Evolutionary conservation across 2,797 vertebrate species (phyloP).

Genomic region (Gila robusta): DNA sequence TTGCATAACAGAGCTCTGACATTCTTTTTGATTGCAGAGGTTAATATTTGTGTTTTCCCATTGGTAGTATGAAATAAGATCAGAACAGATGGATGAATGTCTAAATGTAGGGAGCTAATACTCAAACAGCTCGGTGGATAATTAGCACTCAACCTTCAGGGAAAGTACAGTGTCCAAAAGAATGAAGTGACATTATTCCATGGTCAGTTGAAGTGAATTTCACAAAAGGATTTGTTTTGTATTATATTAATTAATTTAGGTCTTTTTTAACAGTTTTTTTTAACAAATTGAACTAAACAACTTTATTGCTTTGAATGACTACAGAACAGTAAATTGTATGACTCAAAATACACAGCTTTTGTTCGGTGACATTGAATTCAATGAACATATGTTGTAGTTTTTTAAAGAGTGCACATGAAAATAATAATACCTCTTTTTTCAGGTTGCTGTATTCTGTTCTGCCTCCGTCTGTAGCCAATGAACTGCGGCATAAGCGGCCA

Average conservation of each 20-base stretch:
- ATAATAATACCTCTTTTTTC: constrained; percentile 16
- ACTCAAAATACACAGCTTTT: neutral
- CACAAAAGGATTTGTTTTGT: constrained; percentile 1
- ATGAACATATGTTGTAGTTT: neutral
- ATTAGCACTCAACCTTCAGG: constrained; percentile 50
- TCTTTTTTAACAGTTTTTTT: neutral
- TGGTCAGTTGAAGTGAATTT: constrained; percentile 6
- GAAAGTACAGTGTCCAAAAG: neutral
- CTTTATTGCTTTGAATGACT: neutral
- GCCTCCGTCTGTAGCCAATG: constrained; percentile 96
- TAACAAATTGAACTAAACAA: constrained; percentile 15
- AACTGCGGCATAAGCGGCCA: constrained; percentile 95
- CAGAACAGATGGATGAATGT: constrained; percentile 35
- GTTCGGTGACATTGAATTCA: neutral
- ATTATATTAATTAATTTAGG: neutral
- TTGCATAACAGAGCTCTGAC: constrained; percentile 1
- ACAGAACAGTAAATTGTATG: neutral
- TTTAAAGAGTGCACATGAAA: neutral
- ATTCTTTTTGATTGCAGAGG: neutral
- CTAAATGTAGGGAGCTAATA: constrained; percentile 11
- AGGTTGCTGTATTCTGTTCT: constrained; percentile 96
- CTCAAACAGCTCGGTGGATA: constrained; percentile 33
- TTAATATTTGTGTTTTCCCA: constrained; percentile 17
- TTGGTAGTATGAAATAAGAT: neutral
- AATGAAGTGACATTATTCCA: constrained; percentile 3